Conservation (phyloP, 2,888 invertebrate genomes). For the Apamea sordens region DNA sequence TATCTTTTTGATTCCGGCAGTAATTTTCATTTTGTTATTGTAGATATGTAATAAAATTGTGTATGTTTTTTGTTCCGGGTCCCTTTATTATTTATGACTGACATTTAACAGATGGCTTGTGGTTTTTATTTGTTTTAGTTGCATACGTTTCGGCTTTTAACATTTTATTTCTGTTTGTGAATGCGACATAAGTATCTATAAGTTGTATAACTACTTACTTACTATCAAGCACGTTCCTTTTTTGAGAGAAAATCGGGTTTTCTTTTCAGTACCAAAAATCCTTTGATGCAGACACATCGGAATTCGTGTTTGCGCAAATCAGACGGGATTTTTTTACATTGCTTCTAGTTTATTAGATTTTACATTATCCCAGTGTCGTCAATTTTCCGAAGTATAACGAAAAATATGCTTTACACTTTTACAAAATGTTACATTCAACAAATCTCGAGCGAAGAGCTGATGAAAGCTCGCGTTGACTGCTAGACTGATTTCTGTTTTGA, state of each 20-base stretch:
- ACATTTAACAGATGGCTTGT: slow-evolving; percentile 45
- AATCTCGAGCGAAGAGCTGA: slow-evolving; percentile 31
- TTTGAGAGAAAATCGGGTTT: background rate
- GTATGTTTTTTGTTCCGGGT: slow-evolving; percentile 37
- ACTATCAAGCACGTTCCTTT: background rate
- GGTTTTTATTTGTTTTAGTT: slow-evolving; percentile 30
- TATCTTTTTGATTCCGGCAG: slow-evolving; percentile 60
- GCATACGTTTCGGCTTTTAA: background rate
- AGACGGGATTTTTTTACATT: background rate
- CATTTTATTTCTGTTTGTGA: background rate
- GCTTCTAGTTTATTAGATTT: background rate
- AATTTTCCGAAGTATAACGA: slow-evolving; percentile 7
- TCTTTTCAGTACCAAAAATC: background rate
- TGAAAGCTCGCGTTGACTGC: slow-evolving; percentile 50
- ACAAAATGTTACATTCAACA: slow-evolving; percentile 27
- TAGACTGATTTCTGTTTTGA: slow-evolving; percentile 62
- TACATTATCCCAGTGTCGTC: background rate
- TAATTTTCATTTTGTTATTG: slow-evolving; percentile 53
- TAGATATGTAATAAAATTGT: slow-evolving; percentile 55
- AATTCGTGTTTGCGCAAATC: background rate
- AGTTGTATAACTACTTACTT: background rate
- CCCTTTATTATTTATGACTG: slow-evolving; percentile 48
- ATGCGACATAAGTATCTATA: background rate
- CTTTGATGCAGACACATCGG: background rate
- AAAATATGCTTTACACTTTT: slow-evolving; percentile 13